Evolutionary conservation across 2,113 vertebrate genomes (phyloP).

Genomic region (Ardeotis arabs): DNA sequence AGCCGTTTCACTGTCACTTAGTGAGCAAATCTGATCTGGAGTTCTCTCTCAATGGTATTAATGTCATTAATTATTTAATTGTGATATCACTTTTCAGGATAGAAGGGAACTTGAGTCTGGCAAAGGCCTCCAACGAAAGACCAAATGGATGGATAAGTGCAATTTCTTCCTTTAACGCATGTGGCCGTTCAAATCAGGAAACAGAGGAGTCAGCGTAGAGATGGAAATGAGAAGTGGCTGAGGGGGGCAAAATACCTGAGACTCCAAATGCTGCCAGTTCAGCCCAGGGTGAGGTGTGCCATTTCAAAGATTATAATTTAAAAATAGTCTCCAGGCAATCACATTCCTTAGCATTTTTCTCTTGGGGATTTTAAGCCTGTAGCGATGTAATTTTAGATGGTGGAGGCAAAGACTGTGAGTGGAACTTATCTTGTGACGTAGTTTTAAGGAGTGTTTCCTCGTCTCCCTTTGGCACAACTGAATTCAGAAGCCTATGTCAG

Average conservation of each 20-base stretch:
- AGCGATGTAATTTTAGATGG: background rate
- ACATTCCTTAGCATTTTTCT: background rate
- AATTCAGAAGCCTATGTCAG: background rate
- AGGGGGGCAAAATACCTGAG: background rate
- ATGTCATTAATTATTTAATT: slow-evolving; percentile 9
- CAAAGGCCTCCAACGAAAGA: background rate
- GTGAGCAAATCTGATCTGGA: background rate
- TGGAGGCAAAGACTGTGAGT: background rate
- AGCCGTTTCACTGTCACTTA: background rate
- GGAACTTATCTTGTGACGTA: background rate
- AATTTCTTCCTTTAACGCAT: background rate
- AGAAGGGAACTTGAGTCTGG: background rate
- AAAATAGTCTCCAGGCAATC: background rate
- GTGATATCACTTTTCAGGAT: background rate
- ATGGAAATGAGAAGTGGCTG: background rate
- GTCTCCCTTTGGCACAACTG: background rate
- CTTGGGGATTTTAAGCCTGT: background rate
- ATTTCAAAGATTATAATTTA: background rate
- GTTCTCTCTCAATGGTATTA: slow-evolving; percentile 32
- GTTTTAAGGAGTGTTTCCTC: background rate
- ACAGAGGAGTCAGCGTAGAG: background rate
- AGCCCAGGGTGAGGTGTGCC: background rate
- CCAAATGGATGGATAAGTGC: background rate
- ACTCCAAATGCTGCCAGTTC: background rate
- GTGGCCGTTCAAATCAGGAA: accelerated